Evolutionary conservation across 2,797 vertebrate genomes (phyloP), one percentile per base, ranked within the genome.

Genomic region (Squalus acanthias): DNA sequence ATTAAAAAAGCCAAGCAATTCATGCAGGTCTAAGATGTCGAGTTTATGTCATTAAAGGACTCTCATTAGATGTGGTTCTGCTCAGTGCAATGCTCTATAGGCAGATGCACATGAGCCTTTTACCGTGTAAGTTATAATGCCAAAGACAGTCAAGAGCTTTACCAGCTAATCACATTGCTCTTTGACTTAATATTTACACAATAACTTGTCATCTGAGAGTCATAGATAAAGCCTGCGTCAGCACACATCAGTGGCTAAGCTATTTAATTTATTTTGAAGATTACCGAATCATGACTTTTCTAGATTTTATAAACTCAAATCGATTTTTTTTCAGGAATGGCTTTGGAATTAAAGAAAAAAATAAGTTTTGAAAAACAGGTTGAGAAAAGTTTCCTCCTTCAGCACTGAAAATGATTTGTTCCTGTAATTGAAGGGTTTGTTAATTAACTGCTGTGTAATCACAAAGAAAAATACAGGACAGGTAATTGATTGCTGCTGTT

Each of bases 101-200:
- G 24, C 46, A 53, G 39, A 74, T 95, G 26, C 70, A 72, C 70
- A 95, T 22, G 69, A 57, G 26, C 29, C 50, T 22, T 39, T 57
- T 74, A 74, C 94, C 3, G 29, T 70, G 6, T n/a, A 95, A n/a
- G 46, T 57, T 76, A 33, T 33, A 57, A 29, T 76, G 70, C 9
- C 46, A 70, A 95, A 26, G 94, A 72, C 12, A 17, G 93, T 12
- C 93, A 46, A 72, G 50, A 72, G 93, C 24, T 95, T n/a, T 17
- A 95, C 46, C 46, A 74, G 12, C 10, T 29, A 57, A 57, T 72
- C 46, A 95, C 50, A 33, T 74, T 95, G 94, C 94, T 76, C 15
- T 95, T 53, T 95, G 70, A 74, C 50, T 95, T 76, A 76, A 29
- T 95, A 76, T 20, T 95, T 95, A 95, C 70, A 33, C 24, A 74